Conservation (phyloP, 2,797 vertebrate genomes). For the Calcarius lapponicus region DNA sequence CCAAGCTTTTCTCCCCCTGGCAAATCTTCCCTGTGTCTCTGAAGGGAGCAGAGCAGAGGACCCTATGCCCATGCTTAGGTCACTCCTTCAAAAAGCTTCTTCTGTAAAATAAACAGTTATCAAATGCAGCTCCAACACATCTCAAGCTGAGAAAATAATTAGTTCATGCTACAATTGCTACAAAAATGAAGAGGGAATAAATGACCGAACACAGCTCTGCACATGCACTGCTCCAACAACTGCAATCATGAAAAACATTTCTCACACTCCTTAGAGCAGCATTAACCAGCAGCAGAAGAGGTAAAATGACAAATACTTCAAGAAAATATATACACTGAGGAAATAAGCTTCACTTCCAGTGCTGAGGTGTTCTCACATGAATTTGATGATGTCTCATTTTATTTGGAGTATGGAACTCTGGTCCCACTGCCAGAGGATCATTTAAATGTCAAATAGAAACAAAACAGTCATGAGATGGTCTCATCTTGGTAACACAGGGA, state of each 20-base stretch:
- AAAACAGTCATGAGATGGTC: not conserved
- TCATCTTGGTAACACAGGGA: not conserved
- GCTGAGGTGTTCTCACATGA: not conserved
- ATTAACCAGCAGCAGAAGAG: not conserved
- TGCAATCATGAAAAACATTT: not conserved
- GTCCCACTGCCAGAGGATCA: not conserved
- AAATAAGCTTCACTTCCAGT: not conserved
- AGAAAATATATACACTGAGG: not conserved
- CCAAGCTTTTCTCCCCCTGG: not conserved
- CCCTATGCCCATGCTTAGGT: not conserved
- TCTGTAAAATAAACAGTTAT: slow-evolving; percentile 41
- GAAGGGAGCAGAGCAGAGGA: not conserved
- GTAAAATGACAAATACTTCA: not conserved
- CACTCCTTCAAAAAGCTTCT: not conserved
- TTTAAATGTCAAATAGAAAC: not conserved
- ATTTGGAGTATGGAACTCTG: not conserved
- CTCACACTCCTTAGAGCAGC: not conserved
- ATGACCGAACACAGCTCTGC: not conserved
- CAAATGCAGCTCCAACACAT: not conserved
- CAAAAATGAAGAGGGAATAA: slow-evolving; percentile 49
- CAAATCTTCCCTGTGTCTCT: not conserved
- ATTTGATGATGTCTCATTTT: not conserved
- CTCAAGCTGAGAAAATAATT: slow-evolving; percentile 66
- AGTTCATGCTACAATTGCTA: slow-evolving; percentile 45
- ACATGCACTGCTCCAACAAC: not conserved